A percentile compares a stretch with the other conserved stretches of the same genome.
These are phyloP conservation scores for Notospermus geniculatus DNA, from an alignment of 1,140 invertebrate genomes.

Conservation along the genomic window DNA sequence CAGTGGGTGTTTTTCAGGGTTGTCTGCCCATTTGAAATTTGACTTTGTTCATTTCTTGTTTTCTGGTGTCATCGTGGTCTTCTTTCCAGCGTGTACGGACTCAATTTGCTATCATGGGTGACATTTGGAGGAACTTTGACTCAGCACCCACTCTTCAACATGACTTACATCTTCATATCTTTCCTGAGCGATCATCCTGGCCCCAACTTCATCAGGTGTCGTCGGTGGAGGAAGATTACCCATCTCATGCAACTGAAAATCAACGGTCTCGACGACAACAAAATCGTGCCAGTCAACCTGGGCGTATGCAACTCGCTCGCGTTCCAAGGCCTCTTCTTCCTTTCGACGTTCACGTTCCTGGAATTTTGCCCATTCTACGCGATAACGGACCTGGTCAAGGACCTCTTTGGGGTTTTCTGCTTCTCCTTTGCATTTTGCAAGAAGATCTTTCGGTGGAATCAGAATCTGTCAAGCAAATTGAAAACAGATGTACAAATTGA, in stretches of 20 bases:
- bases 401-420: constrained; percentile 70
- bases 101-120: too few species aligned
- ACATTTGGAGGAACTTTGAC: too few species aligned
- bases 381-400: constrained; percentile 87
- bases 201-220: constrained; percentile 94
- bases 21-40: too few species aligned
- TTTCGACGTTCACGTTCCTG: constrained; percentile 86
- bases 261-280: constrained; percentile 98
- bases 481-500: not conserved
- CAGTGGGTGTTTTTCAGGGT: too few species aligned
- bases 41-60: too few species aligned
- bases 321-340: constrained; percentile 92
- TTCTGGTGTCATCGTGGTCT: too few species aligned
- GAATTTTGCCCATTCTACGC: constrained; percentile 94
- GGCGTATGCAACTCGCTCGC: constrained; percentile 93
- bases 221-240: constrained; percentile 93
- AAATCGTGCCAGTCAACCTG: constrained; percentile 99
- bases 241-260: constrained; percentile 94
- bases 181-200: constrained; percentile 82
- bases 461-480: constrained; percentile 64
- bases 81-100: too few species aligned
- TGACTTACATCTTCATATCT: constrained; percentile 52
- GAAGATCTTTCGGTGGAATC: constrained; percentile 89
- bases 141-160: too few species aligned
- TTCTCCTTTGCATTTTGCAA: constrained; percentile 78